phyloP scores from a whole-genome alignment of 2,888 invertebrate genomes.

The Troides aeacus region DNA sequence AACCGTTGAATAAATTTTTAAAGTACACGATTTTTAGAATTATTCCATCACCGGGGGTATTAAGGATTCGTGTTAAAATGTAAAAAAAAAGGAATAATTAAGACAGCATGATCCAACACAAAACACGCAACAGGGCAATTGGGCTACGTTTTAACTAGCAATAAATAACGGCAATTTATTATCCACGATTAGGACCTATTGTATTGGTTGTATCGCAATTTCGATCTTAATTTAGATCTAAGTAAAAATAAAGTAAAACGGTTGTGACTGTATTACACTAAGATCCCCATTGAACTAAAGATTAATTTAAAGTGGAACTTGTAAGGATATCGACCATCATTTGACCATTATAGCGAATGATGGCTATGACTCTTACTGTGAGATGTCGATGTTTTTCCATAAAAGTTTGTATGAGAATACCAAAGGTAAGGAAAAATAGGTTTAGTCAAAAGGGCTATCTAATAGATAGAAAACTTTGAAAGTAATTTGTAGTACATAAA shows the following conservation, averaged over 20 bases:
- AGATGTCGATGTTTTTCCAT: too few relatives aligned
- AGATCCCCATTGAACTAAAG: too few relatives aligned
- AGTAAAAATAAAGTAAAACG: not conserved
- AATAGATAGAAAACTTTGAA: too few relatives aligned
- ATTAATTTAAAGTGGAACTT: too few relatives aligned
- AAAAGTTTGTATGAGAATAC: too few relatives aligned
- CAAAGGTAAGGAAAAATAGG: too few relatives aligned
- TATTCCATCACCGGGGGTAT: not conserved
- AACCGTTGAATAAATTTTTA: not conserved
- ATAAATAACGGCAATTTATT: constrained; percentile 26
- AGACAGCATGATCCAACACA: constrained; percentile 10
- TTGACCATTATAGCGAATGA: too few relatives aligned
- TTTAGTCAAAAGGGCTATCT: too few relatives aligned
- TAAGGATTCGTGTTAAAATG: not conserved
- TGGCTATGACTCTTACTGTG: too few relatives aligned
- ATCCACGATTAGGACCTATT: constrained; percentile 10
- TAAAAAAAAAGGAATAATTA: not conserved
- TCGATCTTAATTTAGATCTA: constrained; percentile 4
- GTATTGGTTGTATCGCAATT: not conserved
- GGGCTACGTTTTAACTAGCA: constrained; percentile 23
- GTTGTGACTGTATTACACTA: too few relatives aligned
- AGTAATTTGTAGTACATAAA: not conserved
- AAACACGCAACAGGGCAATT: constrained; percentile 21
- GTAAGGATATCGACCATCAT: too few relatives aligned
- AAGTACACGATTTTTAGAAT: not conserved